Evolutionary conservation across 35 echinoderm and acorn worm genomes (phyloP), one percentile per base, ranked within the genome.

Genomic region (Hemicentrotus pulcherrimus): DNA sequence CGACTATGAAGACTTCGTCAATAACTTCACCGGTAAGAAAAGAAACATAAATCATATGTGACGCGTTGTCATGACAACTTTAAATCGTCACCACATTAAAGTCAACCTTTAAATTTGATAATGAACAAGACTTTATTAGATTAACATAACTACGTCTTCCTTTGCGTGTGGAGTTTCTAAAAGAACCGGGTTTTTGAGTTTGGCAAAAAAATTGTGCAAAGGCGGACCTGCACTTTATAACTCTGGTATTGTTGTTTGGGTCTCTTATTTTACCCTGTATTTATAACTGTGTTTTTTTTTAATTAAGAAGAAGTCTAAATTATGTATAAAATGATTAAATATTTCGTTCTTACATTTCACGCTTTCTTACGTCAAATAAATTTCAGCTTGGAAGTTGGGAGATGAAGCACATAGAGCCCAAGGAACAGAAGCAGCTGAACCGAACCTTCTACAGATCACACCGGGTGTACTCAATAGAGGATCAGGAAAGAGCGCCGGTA

Each of bases 1-100:
- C 14, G 94, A 97, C 52, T 99, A 99, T 91, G 46, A 95, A 70
- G 96, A 96, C 65, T 99, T 99, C 59, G 94, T 99, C 32, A 32
- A 96, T 8, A 94, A 96, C 88, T 97, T 96, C 61, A 55, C 50
- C 13, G 88, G 98, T 99, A 96, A 97, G 98, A 86, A 45, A 96
- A 16, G 46, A 41, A 41, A 55, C 19, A 9, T 35, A 47, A 16
- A 92, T 41, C 6, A 32, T 14, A 24, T 2, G 13, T 15, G 13
- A n/a, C 19, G 18, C 28, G 4, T 78, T 78, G 19, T 78, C 65
- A n/a, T 28, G 19, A 22, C 4, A n/a, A 86, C 85, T 86, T 86
- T 86, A 86, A 24, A 19, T 24, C 19, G 19, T 31, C 19, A 86
- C 19, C 19, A 86, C 85, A 86, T 19, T 31, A 24, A 31, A 31